Base-by-base conservation (phyloP, 2,113 vertebrate genomes). In the Toxotes jaculatrix region DNA sequence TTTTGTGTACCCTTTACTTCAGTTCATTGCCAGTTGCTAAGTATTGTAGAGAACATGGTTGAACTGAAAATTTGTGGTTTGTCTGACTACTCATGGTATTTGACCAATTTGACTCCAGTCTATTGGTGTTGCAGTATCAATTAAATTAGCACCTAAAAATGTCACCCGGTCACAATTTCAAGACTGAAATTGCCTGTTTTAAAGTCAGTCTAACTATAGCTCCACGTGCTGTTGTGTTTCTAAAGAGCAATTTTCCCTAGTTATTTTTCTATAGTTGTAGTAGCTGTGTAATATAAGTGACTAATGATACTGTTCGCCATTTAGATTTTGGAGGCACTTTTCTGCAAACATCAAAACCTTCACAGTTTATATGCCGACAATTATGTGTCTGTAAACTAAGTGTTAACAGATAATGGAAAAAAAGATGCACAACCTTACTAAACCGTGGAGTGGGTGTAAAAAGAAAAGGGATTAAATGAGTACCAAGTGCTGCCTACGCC, bases 381-480 rank as follows among this genome's bases (percentile, higher is more conserved):
- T 89, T 86, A 80, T 51, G 68, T 87, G 77, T 92, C 72, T 68
- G 61, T 80, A 55, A 84, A 82, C 71, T 81, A 91, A 86, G 45
- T 85, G 80, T 64, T 67, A 79, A 53, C 45, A 17, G 51, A 47
- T 83, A 88, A 88, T 88, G 75, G 88, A 88, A 85, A 27, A 53
- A 87, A 83, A 82, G 36, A 89, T 87, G 59, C 32, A 61, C 23
- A 57, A 64, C 27, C 73, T 75, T 64, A 38, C n/a, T 72, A 70
- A 79, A 73, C 11, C 21, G 7, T 55, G 23, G 72, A 82, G 77
- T 81, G 80, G 56, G 49, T 69, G 78, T 79, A 57, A 69, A 32
- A 40, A 40, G 21, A 67, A 59, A 55, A 34, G 31, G 17, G 60
- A 76, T 70, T 51, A 72, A 81, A 80, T 49, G 61, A 73, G 60